Conservation (phyloP, 2,888 invertebrate species). For the Chymomyza fuscimana region DNA sequence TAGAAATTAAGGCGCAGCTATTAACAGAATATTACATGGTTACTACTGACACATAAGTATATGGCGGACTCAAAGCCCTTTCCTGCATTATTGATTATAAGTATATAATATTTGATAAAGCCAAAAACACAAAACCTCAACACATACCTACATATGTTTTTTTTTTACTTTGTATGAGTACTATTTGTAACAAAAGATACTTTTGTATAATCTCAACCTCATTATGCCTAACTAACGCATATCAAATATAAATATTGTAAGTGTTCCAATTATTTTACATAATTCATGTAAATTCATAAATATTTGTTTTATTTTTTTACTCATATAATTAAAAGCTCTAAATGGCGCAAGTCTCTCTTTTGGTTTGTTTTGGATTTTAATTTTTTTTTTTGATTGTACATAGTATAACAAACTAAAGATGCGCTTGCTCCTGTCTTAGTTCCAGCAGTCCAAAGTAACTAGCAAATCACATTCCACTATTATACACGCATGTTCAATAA, state of each 20-base stretch:
- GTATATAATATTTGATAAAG: slow-evolving; percentile 6
- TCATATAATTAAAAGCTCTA: slow-evolving; percentile 56
- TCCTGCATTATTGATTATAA: slow-evolving; percentile 54
- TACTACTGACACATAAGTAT: slow-evolving; percentile 55
- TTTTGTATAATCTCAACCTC: slow-evolving; percentile 50
- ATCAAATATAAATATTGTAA: slow-evolving; percentile 58
- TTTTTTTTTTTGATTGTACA: slow-evolving; percentile 20
- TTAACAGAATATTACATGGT: background rate
- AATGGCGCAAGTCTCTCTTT: slow-evolving; percentile 65
- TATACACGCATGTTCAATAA: slow-evolving; percentile 42
- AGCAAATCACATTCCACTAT: slow-evolving; percentile 28
- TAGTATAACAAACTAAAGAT: slow-evolving; percentile 54
- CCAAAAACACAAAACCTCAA: background rate
- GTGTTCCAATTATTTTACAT: slow-evolving; percentile 46
- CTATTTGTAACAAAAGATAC: slow-evolving; percentile 33
- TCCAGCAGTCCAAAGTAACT: background rate
- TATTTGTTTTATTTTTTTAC: slow-evolving; percentile 22
- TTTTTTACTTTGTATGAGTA: background rate
- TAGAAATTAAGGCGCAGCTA: background rate
- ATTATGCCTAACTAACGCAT: slow-evolving; percentile 63
- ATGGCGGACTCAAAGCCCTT: slow-evolving; percentile 63
- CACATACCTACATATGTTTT: background rate
- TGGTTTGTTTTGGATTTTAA: slow-evolving; percentile 15
- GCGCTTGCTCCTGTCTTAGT: background rate
- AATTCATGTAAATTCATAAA: slow-evolving; percentile 22